These are phyloP conservation scores for Chydorus sphaericus DNA, from an alignment of 2,888 invertebrate genomes.

Conservation along the genomic window DNA sequence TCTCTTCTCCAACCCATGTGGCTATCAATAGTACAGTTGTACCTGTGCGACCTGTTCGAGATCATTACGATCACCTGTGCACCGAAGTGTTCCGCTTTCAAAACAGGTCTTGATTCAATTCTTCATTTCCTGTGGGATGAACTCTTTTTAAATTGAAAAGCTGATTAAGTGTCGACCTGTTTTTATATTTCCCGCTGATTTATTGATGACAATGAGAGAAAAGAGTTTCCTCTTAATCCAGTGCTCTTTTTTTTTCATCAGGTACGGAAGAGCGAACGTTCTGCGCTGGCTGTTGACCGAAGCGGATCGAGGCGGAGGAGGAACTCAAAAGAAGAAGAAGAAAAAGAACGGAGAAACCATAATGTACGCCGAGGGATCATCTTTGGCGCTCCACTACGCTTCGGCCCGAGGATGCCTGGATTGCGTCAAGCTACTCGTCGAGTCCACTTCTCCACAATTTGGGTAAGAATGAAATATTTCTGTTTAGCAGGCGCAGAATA, in stretches of 20 bases:
- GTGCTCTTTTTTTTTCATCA: constrained; percentile 25
- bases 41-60: no score
- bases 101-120: constrained; percentile 16
- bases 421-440: constrained; percentile 63
- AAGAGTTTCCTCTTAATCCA: not conserved
- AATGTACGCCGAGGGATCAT: constrained; percentile 37
- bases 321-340: constrained; percentile 36
- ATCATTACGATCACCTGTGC: constrained; percentile 23
- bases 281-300: constrained; percentile 45
- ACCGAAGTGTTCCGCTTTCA: constrained; percentile 16
- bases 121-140: not conserved
- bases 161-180: no score
- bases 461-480: constrained; percentile 38
- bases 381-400: constrained; percentile 72
- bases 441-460: constrained; percentile 49
- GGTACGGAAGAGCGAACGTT: constrained; percentile 40
- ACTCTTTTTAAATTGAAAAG: no score
- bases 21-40: no score
- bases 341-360: no score
- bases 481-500: no score
- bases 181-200: not conserved
- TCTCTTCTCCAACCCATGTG: no score
- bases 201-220: not conserved
- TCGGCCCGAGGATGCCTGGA: constrained; percentile 73
- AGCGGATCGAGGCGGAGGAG: constrained; percentile 31